Evolutionary conservation across 2,113 vertebrate species (phyloP), one percentile per base, ranked within the genome.

Genomic region (Hepsetus odoe): DNA sequence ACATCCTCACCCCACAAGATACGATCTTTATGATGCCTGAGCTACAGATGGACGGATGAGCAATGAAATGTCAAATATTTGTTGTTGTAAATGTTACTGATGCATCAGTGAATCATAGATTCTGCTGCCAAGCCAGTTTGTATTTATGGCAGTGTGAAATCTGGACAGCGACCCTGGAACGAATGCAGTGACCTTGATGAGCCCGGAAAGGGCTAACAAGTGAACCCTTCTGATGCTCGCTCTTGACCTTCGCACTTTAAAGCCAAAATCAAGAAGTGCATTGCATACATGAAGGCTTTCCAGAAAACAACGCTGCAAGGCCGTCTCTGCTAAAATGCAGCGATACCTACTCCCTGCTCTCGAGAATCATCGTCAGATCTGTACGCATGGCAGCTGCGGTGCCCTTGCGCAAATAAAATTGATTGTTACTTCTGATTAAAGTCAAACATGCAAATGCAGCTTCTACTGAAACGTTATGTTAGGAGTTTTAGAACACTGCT

Each of bases 161-260:
- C 32, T 64, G 59, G 59, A 64, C 30, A 64, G n/a, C 32, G 4
- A 53, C 49, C 9, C 18, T 16, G 32, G 33, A 65, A 8, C 28
- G n/a, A 24, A 55, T 8, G 61, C 0, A 65, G 7, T 9, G 22
- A 55, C 51, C 46, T 38, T 58, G 1, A 38, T 22, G 33, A 12
- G 18, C 11, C 61, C 16, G 0, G 4, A n/a, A 26, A 62, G 16
- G 13, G 12, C 4, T 22, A 67, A 5, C 5, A 38, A 58, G 22
- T 38, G 20, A 51, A 38, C 7, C 16, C 65, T 28, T 20, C 14
- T 13, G 22, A 32, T 13, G 22, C 69, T 77, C 13, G 64, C 56
- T 56, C 53, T 68, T 58, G 49, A 77, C 49, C 35, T 44, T 69
- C 51, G 49, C 74, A 58, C 49, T 26, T 46, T 49, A 71, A 32